These are phyloP conservation scores for Drosophila eohydei DNA, from an alignment of 2,888 invertebrate species.

Conservation along the genomic window DNA sequence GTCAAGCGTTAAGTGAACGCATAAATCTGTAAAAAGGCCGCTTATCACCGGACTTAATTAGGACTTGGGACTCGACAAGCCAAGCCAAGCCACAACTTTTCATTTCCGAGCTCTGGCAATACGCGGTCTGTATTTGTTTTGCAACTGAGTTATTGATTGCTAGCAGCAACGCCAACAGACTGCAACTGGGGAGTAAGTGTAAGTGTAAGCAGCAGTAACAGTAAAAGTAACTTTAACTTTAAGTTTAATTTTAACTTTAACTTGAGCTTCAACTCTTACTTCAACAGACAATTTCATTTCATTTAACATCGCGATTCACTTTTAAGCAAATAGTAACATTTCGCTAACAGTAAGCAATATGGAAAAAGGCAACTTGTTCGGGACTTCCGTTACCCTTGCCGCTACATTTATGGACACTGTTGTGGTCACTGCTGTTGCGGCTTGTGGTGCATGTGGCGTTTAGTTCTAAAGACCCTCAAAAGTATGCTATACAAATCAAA, in stretches of 20 bases:
- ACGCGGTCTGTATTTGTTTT: not conserved
- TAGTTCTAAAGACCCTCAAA: constrained; percentile 36
- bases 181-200: not conserved
- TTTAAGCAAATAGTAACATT: not conserved
- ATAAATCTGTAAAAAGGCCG: constrained; percentile 37
- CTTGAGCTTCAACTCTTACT: no score
- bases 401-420: constrained; percentile 3
- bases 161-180: not conserved
- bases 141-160: not conserved
- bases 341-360: not conserved
- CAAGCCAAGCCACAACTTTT: constrained; percentile 18
- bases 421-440: constrained; percentile 3
- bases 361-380: not conserved
- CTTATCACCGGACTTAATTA: constrained; percentile 13
- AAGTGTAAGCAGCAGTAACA: not conserved
- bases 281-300: no score
- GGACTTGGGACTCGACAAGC: constrained; percentile 15
- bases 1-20: constrained; percentile 10
- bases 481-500: constrained; percentile 45
- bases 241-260: not conserved
- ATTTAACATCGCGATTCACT: no score
- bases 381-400: not conserved
- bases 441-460: constrained; percentile 12
- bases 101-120: constrained; percentile 12
- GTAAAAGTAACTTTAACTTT: not conserved